These are phyloP conservation scores for Nematostella vectensis DNA, from an alignment of 92 coral and sea anemone species.

Conservation along the genomic window DNA sequence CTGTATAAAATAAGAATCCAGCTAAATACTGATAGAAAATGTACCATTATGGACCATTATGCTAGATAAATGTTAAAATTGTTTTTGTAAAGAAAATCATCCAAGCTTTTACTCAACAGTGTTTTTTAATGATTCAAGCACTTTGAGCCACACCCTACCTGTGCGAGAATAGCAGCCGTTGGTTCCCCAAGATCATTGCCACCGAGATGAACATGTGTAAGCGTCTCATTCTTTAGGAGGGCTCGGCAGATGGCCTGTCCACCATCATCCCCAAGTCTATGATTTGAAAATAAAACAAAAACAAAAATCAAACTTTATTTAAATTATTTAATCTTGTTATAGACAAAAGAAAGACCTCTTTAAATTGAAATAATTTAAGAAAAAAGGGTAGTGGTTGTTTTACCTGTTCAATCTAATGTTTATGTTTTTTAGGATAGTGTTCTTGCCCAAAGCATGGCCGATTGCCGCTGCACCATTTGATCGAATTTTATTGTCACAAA, in stretches of 20 bases:
- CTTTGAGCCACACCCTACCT: constrained; percentile 33
- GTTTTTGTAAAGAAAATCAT: too few species aligned
- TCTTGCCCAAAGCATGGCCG: constrained; percentile 87
- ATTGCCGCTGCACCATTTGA: constrained; percentile 90
- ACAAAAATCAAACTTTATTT: too few species aligned
- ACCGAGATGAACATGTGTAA: constrained; percentile 79
- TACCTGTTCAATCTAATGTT: constrained; percentile 82
- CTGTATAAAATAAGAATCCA: too few species aligned
- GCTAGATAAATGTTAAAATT: too few species aligned
- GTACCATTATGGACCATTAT: too few species aligned
- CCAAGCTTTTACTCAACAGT: too few species aligned
- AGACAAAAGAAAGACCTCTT: too few species aligned
- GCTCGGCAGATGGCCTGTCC: constrained; percentile 86
- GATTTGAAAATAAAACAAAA: constrained; percentile 4
- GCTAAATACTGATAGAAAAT: too few species aligned
- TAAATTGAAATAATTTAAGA: too few species aligned
- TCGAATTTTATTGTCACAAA: constrained; percentile 80
- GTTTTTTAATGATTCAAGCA: background rate
- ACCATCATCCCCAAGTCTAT: constrained; percentile 91
- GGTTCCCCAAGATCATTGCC: constrained; percentile 98
- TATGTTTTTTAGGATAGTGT: constrained; percentile 52
- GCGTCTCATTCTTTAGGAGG: constrained; percentile 58
- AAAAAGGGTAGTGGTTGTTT: too few species aligned
- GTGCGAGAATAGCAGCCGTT: constrained; percentile 89
- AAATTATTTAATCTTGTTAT: too few species aligned